Evolutionary conservation across 2,113 vertebrate genomes (phyloP), one percentile per base, ranked within the genome.

Genomic region (Mystacornis crossleyi): DNA sequence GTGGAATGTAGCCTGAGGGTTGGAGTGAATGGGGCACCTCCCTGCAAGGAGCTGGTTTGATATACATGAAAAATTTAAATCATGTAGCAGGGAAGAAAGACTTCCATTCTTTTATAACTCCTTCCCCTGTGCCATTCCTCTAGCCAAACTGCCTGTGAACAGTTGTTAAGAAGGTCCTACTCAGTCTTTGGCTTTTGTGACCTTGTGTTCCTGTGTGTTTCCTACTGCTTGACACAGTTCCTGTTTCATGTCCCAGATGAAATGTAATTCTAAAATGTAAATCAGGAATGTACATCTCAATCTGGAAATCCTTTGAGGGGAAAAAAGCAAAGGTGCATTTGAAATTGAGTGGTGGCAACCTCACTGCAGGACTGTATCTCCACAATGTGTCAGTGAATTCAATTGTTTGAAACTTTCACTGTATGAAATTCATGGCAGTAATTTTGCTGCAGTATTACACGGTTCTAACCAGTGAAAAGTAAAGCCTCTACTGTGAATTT

Each of bases 1-100:
- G 40, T 96, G 79, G 82, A 90, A 93, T 73, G 93, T 74, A 88
- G 65, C 84, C 87, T 18, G 50, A 82, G 90, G 92, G 71, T 61
- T 75, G 34, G 57, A 64, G 18, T 58, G 55, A 66, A 73, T 38
- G 47, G 14, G 61, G 34, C 73, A 58, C 62, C 95, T 95, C 85
- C 81, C 88, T 70, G 31, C 74, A 17, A 95, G 85, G 64, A 77
- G 15, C 74, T 93, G 42, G 29, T 62, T 77, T 73, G 47, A 38
- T 80, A 36, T 62, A 38, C 29, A 9, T 23, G 18, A 94, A 87
- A 89, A 82, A 86, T 80, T 47, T 70, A 53, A 88, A 67, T 55
- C 29, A 45, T 57, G 33, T 61, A 36, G 38, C 26, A 71, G 69
- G 36, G 57, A 91, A 79, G 67, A 89, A 65, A 50, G 14, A 42